Evolutionary conservation across 2,113 vertebrate genomes (phyloP).

Genomic region (Heliornis fulica): DNA sequence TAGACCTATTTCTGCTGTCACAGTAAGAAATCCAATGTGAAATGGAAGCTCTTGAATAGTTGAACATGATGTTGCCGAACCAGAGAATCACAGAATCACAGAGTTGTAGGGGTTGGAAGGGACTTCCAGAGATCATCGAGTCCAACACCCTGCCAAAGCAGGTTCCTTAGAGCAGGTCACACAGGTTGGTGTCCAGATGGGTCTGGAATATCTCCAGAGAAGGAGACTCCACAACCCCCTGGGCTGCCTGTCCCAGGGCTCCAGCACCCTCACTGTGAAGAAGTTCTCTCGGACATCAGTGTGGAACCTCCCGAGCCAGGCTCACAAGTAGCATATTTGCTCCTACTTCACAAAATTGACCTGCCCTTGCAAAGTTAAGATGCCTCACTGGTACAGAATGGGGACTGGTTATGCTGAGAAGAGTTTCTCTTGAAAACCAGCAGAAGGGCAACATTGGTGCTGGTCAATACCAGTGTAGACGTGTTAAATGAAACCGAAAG

Average conservation of each 20-base stretch:
- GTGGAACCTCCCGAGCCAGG: too few relatives aligned
- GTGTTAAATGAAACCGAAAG: not conserved
- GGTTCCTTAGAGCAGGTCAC: too few relatives aligned
- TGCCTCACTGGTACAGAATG: not conserved
- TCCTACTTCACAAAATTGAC: not conserved
- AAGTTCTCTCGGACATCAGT: too few relatives aligned
- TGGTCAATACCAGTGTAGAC: not conserved
- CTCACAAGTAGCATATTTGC: not conserved
- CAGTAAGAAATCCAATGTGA: not conserved
- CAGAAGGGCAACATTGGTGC: not conserved
- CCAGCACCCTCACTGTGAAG: too few relatives aligned
- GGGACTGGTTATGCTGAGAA: not conserved
- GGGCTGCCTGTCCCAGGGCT: too few relatives aligned
- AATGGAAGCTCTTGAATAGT: not conserved
- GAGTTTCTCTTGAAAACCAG: not conserved
- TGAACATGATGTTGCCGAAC: not conserved
- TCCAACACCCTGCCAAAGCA: too few relatives aligned
- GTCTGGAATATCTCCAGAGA: too few relatives aligned
- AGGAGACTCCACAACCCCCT: too few relatives aligned
- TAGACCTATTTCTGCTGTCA: not conserved
- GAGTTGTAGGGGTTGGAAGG: too few relatives aligned
- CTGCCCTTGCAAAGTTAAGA: not conserved
- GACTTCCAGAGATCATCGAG: too few relatives aligned
- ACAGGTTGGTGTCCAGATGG: too few relatives aligned
- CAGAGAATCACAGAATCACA: too few relatives aligned